Conservation (phyloP, 2,797 vertebrate genomes). For the Lerista edwardsae region DNA sequence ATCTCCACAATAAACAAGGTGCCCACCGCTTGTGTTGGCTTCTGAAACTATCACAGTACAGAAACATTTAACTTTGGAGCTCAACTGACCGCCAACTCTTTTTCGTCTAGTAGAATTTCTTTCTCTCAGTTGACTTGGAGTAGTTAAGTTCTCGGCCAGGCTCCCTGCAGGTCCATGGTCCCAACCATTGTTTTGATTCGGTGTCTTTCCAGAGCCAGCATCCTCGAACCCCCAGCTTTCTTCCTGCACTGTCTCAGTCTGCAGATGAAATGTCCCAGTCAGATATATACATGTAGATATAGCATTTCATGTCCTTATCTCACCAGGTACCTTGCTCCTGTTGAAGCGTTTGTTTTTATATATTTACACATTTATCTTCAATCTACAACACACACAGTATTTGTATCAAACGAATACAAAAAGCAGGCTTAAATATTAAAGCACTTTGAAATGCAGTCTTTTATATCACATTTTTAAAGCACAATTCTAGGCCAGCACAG, state of each 20-base stretch:
- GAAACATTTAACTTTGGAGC: not conserved
- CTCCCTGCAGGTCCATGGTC: conserved; percentile 31
- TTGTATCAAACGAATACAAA: too few species aligned
- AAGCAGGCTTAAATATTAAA: too few species aligned
- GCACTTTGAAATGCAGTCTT: too few species aligned
- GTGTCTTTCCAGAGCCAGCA: conserved; percentile 35
- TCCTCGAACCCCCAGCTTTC: conserved; percentile 37
- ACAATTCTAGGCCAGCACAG: too few species aligned
- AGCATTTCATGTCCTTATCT: not conserved
- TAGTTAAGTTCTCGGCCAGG: too few species aligned
- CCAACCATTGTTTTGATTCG: conserved; percentile 43
- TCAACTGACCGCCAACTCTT: conserved; percentile 46
- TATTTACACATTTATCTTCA: too few species aligned
- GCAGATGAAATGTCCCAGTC: conserved; percentile 44
- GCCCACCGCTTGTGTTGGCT: not conserved
- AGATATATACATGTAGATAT: not conserved
- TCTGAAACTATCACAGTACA: not conserved
- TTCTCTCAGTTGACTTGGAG: conserved; percentile 59
- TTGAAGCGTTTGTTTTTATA: not conserved
- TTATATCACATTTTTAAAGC: too few species aligned
- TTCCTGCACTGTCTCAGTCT: conserved; percentile 64
- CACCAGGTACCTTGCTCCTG: not conserved
- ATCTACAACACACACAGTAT: too few species aligned
- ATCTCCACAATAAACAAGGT: not conserved
- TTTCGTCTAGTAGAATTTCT: conserved; percentile 45